A percentile compares a stretch with the other conserved stretches of the same genome.
Conservation (phyloP, 2,888 invertebrate species). For the Nymphalis urticae region DNA sequence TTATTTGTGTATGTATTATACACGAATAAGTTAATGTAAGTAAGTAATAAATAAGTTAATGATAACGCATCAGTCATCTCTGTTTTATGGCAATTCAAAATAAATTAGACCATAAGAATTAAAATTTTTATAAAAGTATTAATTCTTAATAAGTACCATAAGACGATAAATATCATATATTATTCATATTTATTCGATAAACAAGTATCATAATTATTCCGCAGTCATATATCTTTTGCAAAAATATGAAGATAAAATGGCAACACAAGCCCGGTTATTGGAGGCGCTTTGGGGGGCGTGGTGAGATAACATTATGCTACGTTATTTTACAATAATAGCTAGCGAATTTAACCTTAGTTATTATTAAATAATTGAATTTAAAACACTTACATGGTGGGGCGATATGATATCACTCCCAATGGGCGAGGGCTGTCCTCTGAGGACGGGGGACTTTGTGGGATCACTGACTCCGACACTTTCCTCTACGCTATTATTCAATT, state of each 20-base stretch:
- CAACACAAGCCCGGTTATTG: background rate
- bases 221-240: background rate
- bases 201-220: background rate
- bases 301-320: background rate
- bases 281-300: slow-evolving; percentile 22
- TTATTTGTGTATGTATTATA: no score
- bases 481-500: slow-evolving; percentile 67
- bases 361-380: background rate
- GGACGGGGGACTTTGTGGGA: slow-evolving; percentile 70
- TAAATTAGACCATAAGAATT: no score
- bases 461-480: slow-evolving; percentile 59
- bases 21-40: no score
- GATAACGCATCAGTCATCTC: no score
- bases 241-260: background rate
- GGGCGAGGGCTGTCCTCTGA: slow-evolving; percentile 69
- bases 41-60: no score
- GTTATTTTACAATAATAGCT: background rate
- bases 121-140: background rate
- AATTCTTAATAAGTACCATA: background rate
- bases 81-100: no score
- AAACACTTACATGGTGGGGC: slow-evolving; percentile 66
- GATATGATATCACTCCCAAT: slow-evolving; percentile 75
- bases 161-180: background rate
- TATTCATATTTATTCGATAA: background rate
- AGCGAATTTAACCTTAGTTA: background rate